These are phyloP conservation scores for Galagoides demidoff DNA, from an alignment of 2,797 vertebrate species.

Conservation along the genomic window DNA sequence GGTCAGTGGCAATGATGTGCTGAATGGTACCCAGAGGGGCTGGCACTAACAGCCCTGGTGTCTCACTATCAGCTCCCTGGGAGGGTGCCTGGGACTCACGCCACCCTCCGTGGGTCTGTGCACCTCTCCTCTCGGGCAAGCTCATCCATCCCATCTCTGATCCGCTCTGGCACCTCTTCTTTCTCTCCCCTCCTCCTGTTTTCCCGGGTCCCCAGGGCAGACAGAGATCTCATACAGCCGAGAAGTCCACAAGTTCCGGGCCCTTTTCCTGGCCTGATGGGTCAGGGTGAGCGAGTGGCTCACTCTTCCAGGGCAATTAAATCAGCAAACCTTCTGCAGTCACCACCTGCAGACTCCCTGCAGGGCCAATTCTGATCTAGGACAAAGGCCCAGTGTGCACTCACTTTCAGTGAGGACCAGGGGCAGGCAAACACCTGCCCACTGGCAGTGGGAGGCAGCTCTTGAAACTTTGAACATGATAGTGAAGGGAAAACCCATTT, in stretches of 20 bases:
- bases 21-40: not conserved
- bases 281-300: not conserved
- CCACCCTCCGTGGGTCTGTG: not conserved
- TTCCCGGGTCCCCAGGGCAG: fast-evolving
- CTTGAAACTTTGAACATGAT: not conserved
- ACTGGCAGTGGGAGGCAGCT: not conserved
- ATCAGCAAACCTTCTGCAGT: too few relatives aligned
- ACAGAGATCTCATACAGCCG: not conserved
- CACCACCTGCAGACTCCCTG: not conserved
- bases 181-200: not conserved
- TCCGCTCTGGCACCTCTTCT: not conserved
- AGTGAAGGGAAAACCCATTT: not conserved
- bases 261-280: not conserved
- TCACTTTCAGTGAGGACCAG: not conserved
- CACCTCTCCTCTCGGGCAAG: not conserved
- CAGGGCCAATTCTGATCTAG: not conserved
- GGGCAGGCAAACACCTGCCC: not conserved
- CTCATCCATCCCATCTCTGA: not conserved
- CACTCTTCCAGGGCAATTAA: not conserved
- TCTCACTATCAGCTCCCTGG: not conserved
- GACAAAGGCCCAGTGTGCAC: not conserved
- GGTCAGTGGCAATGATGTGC: not conserved
- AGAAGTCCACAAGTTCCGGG: too few relatives aligned
- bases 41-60: not conserved
- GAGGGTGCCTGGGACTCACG: fast-evolving